Percentiles rank a stretch among this genome's conserved stretches.
Conservation (phyloP, 2,888 invertebrate species). For the Acanthosepion pharaonis region DNA sequence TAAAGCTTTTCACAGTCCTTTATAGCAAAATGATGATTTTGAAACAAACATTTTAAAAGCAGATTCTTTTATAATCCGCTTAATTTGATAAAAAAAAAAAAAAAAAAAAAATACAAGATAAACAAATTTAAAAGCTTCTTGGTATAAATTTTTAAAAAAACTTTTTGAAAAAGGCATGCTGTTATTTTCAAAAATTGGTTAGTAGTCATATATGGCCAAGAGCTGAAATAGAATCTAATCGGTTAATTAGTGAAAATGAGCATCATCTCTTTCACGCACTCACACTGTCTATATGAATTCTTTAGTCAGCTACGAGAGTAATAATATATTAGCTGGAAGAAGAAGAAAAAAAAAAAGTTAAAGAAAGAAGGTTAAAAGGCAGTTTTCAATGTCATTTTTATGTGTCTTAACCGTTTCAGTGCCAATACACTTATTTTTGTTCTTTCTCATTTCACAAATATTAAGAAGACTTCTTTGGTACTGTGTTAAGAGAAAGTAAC, state of each 20-base stretch:
- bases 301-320: not conserved
- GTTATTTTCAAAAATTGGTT: not conserved
- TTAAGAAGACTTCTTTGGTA: not conserved
- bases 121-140: not conserved
- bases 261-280: not conserved
- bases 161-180: not conserved
- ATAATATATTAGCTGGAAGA: too few relatives aligned
- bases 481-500: not conserved
- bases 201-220: not conserved
- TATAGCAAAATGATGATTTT: too few relatives aligned
- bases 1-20: too few relatives aligned
- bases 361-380: too few relatives aligned
- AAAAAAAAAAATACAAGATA: not conserved
- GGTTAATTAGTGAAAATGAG: not conserved
- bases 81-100: not conserved
- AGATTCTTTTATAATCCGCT: too few relatives aligned
- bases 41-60: too few relatives aligned
- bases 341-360: too few relatives aligned
- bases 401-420: too few relatives aligned
- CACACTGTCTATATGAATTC: not conserved
- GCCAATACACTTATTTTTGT: too few relatives aligned
- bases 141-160: not conserved
- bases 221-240: not conserved
- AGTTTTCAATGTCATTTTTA: too few relatives aligned
- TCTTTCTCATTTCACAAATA: too few relatives aligned